Evolutionary conservation across 2,113 vertebrate genomes (phyloP).

Genomic region (Donacobius atricapilla): DNA sequence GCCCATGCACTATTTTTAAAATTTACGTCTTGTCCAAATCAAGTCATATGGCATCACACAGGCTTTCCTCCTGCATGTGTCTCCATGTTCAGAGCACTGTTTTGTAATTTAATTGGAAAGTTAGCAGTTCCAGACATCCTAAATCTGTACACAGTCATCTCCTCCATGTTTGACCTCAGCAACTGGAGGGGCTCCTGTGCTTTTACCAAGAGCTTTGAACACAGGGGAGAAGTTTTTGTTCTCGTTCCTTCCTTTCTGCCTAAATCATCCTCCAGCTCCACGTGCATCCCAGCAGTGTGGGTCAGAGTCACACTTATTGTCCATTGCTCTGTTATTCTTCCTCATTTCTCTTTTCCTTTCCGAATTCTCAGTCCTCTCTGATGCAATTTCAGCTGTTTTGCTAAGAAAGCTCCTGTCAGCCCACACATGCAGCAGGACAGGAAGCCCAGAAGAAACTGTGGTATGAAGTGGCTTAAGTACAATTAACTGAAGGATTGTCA

Average conservation of each 20-base stretch:
- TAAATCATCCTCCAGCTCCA: neutral
- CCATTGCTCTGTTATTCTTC: neutral
- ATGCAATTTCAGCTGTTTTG: neutral
- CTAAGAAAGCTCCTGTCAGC: neutral
- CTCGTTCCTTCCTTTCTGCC: neutral
- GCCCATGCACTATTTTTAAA: neutral
- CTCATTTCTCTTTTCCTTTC: neutral
- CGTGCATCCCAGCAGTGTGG: neutral
- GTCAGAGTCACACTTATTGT: neutral
- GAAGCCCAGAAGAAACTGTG: neutral
- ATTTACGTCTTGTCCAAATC: neutral
- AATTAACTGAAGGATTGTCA: neutral
- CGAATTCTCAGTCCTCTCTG: neutral
- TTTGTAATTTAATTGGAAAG: neutral
- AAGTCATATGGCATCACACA: neutral
- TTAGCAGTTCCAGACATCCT: neutral
- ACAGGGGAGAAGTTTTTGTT: neutral
- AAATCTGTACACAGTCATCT: neutral
- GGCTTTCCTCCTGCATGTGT: neutral
- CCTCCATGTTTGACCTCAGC: neutral
- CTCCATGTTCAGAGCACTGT: neutral
- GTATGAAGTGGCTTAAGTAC: neutral
- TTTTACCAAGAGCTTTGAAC: neutral
- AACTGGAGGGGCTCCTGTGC: neutral
- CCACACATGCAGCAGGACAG: neutral